phyloP scores from a whole-genome alignment of 2,888 invertebrate genomes.

The Hedya salicella region DNA sequence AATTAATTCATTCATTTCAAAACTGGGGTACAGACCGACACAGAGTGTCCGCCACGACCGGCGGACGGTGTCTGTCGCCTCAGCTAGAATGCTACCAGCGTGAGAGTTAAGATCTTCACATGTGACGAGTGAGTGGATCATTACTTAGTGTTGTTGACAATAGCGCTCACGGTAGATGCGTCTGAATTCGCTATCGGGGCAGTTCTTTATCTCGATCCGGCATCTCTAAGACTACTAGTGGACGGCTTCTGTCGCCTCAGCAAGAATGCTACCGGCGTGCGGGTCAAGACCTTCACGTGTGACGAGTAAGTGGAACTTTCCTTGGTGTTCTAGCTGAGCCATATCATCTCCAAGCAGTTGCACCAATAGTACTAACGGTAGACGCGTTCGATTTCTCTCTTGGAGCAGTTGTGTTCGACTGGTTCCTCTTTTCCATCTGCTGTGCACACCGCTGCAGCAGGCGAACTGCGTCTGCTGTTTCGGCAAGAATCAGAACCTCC shows the following conservation, averaged over 20 bases:
- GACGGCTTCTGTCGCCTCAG: slow-evolving; percentile 75
- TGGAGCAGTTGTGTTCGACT: too few relatives aligned
- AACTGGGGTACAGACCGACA: slow-evolving; percentile 83
- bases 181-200: too few relatives aligned
- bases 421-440: too few relatives aligned
- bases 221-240: too few relatives aligned
- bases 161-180: too few relatives aligned
- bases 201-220: too few relatives aligned
- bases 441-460: too few relatives aligned
- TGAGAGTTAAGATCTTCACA: slow-evolving; percentile 82
- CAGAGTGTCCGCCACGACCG: slow-evolving; percentile 86
- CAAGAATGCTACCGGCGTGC: slow-evolving; percentile 74
- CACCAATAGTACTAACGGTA: too few relatives aligned
- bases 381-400: too few relatives aligned
- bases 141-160: too few relatives aligned
- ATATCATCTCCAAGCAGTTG: slow-evolving; percentile 88
- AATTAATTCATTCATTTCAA: slow-evolving; percentile 88
- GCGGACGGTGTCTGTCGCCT: slow-evolving; percentile 74
- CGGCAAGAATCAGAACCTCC: slow-evolving; percentile 70
- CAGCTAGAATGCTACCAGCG: slow-evolving; percentile 73
- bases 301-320: slow-evolving; percentile 83
- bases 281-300: slow-evolving; percentile 86
- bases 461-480: slow-evolving; percentile 74
- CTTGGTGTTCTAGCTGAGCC: slow-evolving; percentile 68
- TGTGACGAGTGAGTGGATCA: slow-evolving; percentile 87